phyloP scores from a whole-genome alignment of 2,888 invertebrate species.

The Tenthredo notha region DNA sequence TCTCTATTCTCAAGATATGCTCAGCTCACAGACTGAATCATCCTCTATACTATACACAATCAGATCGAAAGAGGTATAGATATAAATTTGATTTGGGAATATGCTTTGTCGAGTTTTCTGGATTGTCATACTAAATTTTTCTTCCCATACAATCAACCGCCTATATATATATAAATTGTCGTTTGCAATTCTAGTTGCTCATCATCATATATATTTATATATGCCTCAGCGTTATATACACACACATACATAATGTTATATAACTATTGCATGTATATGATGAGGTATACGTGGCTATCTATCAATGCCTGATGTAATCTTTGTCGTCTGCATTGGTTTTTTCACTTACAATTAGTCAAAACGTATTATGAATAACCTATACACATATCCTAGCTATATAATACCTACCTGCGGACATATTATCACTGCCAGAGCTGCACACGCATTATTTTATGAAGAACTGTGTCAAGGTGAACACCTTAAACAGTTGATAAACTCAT shows the following conservation, averaged over 20 bases:
- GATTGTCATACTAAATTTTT: neutral
- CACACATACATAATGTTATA: neutral
- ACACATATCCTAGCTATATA: neutral
- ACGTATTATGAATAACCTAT: neutral
- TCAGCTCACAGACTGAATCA: too few species aligned
- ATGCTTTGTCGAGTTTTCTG: neutral
- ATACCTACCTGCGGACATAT: neutral
- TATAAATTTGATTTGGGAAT: neutral
- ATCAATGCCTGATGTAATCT: constrained; percentile 15
- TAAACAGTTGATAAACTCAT: constrained; percentile 43
- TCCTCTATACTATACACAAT: neutral
- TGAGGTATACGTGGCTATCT: neutral
- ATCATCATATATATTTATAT: too few species aligned
- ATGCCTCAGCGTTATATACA: neutral
- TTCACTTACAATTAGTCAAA: constrained; percentile 8
- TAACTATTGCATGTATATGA: neutral
- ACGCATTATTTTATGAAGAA: constrained; percentile 20
- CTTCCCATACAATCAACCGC: neutral
- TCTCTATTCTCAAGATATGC: too few species aligned
- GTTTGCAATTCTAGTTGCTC: neutral
- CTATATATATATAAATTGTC: neutral
- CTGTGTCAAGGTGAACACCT: constrained; percentile 52
- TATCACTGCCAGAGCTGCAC: constrained; percentile 20
- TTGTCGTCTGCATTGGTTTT: constrained; percentile 9
- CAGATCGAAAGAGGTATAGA: neutral